Evolutionary conservation across 2,113 vertebrate species (phyloP), one percentile per base, ranked within the genome.

Genomic region (Sinocyclocheilus grahami): DNA sequence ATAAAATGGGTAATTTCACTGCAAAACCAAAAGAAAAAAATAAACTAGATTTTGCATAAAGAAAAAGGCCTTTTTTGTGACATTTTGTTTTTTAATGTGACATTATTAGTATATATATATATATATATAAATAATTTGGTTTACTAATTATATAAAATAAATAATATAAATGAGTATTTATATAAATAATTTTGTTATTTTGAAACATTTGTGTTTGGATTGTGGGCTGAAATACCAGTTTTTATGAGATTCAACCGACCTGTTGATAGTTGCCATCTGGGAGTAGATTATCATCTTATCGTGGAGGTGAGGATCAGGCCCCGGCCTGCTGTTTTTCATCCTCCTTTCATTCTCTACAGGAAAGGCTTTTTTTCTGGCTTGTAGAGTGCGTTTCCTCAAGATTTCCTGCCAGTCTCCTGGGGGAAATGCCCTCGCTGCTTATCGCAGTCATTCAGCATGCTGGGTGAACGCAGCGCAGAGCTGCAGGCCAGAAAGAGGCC

Each of bases 391-490:
- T 89, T 94, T 93, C 91, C 93, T 94, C 86, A 24, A 37, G 53
- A 76, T 89, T 90, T 91, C 90, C 87, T 89, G 85, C 89, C 88
- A 90, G 87, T 86, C 90, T 90, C 86, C 51, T 69, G 89, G 65
- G 88, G 92, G 91, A 93, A 93, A 88, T 89, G 90, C 90, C 89
- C 86, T 16, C 24, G 48, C 85, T 89, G 81, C 90, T 91, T 92
- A 93, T 91, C 91, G 18, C 83, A 78, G 27, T 85, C 75, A 88
- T 82, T 37, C 60, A 75, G 67, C 86, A 60, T 39, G 78, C 84
- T 86, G 58, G 46, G 37, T 82, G 37, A 83, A 87, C 60, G 42
- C 78, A 74, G 22, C 22, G 65, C 85, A 83, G 78, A 88, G 8
- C 7, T 77, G 78, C 86, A 16, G 76, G 71, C 87, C 88, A 76